Evolutionary conservation across 2,113 vertebrate genomes (phyloP), one percentile per base, ranked within the genome.

Genomic region (Felis catus): DNA sequence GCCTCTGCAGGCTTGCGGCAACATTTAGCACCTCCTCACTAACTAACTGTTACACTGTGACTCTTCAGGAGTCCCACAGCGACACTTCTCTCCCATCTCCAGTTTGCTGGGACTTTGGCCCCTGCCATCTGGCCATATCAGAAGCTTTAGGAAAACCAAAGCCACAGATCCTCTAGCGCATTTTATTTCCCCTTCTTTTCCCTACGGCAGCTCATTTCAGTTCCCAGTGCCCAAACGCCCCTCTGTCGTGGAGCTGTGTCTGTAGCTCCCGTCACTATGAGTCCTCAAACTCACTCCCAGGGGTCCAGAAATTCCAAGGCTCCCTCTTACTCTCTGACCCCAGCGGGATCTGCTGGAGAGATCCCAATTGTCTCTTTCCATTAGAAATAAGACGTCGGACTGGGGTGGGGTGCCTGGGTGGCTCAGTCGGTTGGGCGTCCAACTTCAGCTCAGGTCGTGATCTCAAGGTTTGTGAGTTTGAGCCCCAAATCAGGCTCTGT

Each of bases 271-370:
- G 91, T 41, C 55, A 80, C 83, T 11, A 1, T 41, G 71, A 86
- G 73, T 27, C 74, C 76, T 86, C 53, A 93, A 92, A 94, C 58
- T 80, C 21, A 45, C 18, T 90, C 29, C 14, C 68, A 84, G 21
- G 19, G 21, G 45, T 66, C 31, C 85, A 92, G 91, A 58, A 94
- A 85, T 78, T 88, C n/a, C 51, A 85, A 90, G 88, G 80, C 39
- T 84, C 76, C 76, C 39, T 93, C 68, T 58, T 76, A 33, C 27
- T 76, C 31, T 73, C 12, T 71, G n/a, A 53, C 4, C 19, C 79
- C 66, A 89, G 33, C 31, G 41, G 89, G 19, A 89, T 78, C 89
- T 93, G n/a, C 14, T 83, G 41, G 39, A n/a, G 45, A 63, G 21
- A 96, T 70, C 55, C 29, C 74, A 94, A 12, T 4, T 51, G 74